Evolutionary conservation across 2,113 vertebrate species (phyloP).

Genomic region (Tychaedon coryphoeus): DNA sequence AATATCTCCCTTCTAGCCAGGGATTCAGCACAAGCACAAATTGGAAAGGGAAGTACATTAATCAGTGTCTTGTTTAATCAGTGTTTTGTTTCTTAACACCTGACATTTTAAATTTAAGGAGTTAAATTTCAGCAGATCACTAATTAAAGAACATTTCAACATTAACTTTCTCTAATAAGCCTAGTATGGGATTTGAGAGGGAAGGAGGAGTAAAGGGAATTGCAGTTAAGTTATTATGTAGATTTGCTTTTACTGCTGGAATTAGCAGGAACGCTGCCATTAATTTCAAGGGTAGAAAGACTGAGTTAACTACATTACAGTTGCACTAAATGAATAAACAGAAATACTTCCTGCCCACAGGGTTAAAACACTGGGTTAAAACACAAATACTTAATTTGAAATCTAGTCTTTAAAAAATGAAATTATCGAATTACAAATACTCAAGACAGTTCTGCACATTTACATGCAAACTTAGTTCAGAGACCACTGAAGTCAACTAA

Average conservation of each 20-base stretch:
- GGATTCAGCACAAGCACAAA: not conserved
- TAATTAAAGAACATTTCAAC: not conserved
- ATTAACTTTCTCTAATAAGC: not conserved
- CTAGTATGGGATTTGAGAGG: not conserved
- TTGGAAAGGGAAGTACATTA: not conserved
- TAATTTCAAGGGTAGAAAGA: not conserved
- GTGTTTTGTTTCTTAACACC: not conserved
- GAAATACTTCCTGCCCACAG: not conserved
- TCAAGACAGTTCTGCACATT: not conserved
- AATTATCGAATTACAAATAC: not conserved
- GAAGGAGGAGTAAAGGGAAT: not conserved
- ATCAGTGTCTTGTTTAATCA: not conserved
- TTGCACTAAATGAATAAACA: not conserved
- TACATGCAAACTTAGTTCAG: not conserved
- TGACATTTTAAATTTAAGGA: not conserved
- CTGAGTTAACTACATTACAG: not conserved
- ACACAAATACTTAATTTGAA: not conserved
- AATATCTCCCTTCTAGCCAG: not conserved
- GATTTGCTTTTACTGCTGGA: not conserved
- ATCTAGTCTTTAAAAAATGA: not conserved
- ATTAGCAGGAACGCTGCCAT: not conserved
- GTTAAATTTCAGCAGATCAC: not conserved
- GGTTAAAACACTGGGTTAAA: not conserved
- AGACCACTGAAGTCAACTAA: not conserved
- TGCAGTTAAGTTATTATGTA: not conserved